Base-by-base conservation (phyloP, 2,113 vertebrate genomes). In the Myxocyprinus asiaticus region DNA sequence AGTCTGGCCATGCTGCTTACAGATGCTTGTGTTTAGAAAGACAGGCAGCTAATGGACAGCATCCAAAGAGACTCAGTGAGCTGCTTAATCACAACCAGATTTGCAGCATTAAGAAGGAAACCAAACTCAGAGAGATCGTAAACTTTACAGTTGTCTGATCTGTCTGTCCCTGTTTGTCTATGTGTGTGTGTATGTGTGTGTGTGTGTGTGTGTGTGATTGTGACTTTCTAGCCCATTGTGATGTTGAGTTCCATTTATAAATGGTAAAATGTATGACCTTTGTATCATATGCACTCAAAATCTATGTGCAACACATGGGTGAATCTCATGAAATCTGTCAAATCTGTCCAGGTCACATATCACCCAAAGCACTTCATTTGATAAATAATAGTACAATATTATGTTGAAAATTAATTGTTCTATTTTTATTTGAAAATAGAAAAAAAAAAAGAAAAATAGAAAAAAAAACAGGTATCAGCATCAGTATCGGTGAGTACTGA, bases 81-180 rank as follows among this genome's bases (percentile, higher is more conserved):
- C 86, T 61, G 81, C 79, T 83, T 94, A 91, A 94, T 94, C 90
- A 87, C 86, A 88, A 88, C 85, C 92, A 93, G 88, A 91, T 91
- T 90, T 88, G 73, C 68, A 88, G 83, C 88, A 86, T 88, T 80
- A 86, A 88, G 88, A 91, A 87, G 83, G 88, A 91, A 90, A 90
- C 87, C 85, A 89, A 90, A 88, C 81, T 78, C 82, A 69, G 83
- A 85, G 86, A 85, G 86, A 86, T 86, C 84, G 81, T 90, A 86
- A 91, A 91, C 86, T 89, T 88, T 84, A 90, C 87, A 82, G 85
- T 61, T 58, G 68, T 66, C 15, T 4, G 11, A 56, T 61, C 15
- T 77, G 42, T 68, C 58, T 65, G 66, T 15, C 58, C 44, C 58
- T 78, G 7, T 61, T 58, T 48, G 83, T 86, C 88, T 88, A 81